Evolutionary conservation across 2,888 invertebrate genomes (phyloP).

Genomic region (Bombyx huttoni): DNA sequence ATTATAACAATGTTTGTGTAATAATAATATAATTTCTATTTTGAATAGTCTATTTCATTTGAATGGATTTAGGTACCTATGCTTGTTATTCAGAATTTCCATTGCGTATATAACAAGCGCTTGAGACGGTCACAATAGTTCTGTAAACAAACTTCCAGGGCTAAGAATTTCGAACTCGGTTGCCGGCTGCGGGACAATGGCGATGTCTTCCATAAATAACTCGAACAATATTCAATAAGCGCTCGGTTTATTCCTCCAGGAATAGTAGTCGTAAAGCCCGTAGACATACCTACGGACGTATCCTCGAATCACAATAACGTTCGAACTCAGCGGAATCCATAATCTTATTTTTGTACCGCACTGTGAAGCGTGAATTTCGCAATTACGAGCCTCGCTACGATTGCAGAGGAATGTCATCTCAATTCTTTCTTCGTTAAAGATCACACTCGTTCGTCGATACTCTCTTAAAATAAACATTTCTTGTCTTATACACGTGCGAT

Average conservation of each 20-base stretch:
- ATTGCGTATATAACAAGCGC: conserved; percentile 1
- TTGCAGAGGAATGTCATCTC: conserved; percentile 36
- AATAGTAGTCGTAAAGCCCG: conserved; percentile 65
- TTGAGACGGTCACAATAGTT: conserved; percentile 8
- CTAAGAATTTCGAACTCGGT: conserved; percentile 25
- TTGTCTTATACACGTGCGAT: conserved; percentile 64
- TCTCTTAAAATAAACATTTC: conserved; percentile 68
- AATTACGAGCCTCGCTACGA: conserved; percentile 47
- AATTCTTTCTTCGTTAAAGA: conserved; percentile 29
- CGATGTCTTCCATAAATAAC: conserved; percentile 66
- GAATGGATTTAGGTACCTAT: background rate
- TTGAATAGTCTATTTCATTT: background rate
- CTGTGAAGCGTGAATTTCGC: conserved; percentile 71
- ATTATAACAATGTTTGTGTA: too few species aligned
- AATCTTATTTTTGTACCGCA: conserved; percentile 73
- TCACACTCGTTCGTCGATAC: conserved; percentile 29
- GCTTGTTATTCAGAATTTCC: conserved; percentile 1
- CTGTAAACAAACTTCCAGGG: conserved; percentile 34
- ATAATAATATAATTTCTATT: too few species aligned
- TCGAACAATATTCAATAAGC: conserved; percentile 67
- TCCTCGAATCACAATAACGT: conserved; percentile 73
- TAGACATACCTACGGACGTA: conserved; percentile 71
- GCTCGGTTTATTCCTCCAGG: conserved; percentile 64
- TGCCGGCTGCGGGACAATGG: conserved; percentile 44
- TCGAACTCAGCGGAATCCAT: conserved; percentile 70